phyloP scores from a whole-genome alignment of 2,113 vertebrate species.

The Crotophaga sulcirostris region DNA sequence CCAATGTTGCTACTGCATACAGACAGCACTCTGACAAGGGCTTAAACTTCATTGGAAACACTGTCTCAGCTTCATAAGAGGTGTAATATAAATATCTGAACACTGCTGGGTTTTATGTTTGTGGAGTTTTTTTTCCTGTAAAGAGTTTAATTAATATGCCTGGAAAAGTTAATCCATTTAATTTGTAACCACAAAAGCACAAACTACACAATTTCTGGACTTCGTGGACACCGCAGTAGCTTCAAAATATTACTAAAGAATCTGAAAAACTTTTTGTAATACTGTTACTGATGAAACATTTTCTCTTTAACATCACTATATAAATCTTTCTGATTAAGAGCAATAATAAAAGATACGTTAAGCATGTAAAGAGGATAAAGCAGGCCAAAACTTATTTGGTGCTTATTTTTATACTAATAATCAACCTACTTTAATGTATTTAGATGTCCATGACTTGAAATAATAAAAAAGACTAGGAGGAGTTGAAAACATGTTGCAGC shows the following conservation, averaged over 20 bases:
- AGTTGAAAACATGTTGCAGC: neutral
- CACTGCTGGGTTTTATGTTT: neutral
- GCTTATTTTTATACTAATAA: neutral
- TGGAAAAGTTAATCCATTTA: neutral
- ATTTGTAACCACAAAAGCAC: neutral
- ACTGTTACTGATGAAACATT: neutral
- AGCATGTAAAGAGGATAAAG: neutral
- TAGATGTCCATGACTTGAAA: neutral
- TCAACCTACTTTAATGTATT: neutral
- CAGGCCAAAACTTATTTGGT: neutral
- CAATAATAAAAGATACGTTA: neutral
- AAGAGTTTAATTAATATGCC: neutral
- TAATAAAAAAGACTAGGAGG: neutral
- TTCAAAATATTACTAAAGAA: neutral
- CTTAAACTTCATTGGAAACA: neutral
- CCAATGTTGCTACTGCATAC: rapidly evolving
- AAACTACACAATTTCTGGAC: neutral
- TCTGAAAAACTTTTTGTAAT: neutral
- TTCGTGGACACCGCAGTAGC: neutral
- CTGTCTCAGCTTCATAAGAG: neutral
- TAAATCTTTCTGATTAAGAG: neutral
- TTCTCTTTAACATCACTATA: neutral
- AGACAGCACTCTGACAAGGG: neutral
- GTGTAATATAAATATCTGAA: rapidly evolving
- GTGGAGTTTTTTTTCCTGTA: rapidly evolving